These are phyloP conservation scores for Uropetala carovei DNA, from an alignment of 2,888 invertebrate genomes.

Conservation along the genomic window DNA sequence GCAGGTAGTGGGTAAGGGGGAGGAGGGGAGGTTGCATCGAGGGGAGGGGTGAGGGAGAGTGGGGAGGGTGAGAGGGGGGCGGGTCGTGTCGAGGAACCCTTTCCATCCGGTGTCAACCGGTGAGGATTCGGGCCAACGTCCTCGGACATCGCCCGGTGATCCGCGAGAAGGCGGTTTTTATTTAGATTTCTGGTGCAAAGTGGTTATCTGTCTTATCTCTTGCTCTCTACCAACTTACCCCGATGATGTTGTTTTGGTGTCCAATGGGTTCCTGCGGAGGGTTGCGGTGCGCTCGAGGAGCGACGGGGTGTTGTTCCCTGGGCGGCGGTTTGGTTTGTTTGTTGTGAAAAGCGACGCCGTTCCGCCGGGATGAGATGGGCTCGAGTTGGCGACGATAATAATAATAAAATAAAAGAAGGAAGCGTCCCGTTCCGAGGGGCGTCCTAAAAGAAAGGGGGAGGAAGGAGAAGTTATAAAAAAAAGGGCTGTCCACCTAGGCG, in stretches of 20 bases:
- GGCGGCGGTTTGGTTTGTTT: not conserved
- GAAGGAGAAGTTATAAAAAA: too few species aligned
- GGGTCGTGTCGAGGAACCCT: not conserved
- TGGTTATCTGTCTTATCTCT: not conserved
- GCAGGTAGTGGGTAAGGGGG: not conserved
- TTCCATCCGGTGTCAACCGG: not conserved
- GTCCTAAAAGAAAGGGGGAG: not conserved
- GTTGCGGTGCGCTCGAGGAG: not conserved
- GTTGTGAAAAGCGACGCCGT: not conserved
- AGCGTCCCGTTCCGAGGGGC: not conserved
- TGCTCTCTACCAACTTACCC: too few species aligned
- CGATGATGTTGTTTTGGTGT: conserved; percentile 5
- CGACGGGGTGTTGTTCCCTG: not conserved
- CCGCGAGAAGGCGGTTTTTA: not conserved
- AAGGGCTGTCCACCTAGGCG: not conserved
- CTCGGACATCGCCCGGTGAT: not conserved
- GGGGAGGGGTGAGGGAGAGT: not conserved
- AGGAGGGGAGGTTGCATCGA: not conserved
- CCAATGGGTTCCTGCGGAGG: not conserved
- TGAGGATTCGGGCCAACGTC: not conserved
- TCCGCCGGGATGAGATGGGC: not conserved
- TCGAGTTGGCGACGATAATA: not conserved
- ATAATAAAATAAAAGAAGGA: not conserved
- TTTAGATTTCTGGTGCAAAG: not conserved
- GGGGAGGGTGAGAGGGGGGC: not conserved